Evolutionary conservation across 1,140 invertebrate species (phyloP), one percentile per base, ranked within the genome.

Genomic region (Aphelinus certus): DNA sequence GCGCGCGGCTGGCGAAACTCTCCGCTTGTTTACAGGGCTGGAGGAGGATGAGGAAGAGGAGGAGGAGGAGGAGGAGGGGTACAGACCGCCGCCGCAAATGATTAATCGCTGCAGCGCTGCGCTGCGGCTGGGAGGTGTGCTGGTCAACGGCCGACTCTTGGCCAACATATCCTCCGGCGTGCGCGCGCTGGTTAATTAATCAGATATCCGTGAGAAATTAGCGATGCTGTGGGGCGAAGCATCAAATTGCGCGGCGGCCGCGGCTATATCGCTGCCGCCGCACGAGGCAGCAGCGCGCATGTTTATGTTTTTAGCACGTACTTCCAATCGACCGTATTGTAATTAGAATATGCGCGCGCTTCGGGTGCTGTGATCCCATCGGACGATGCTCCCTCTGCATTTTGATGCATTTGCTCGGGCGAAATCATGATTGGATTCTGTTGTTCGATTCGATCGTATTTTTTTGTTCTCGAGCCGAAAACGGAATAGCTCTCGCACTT

Each of bases 111-210:
- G 26, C 26, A 26, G 26, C 26, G 26, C 26, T 26, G 4, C 51
- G 51, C 51, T 53, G 51, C 51, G 51, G 51, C 9, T 9, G 9
- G 4, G 51, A 53, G 4, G 51, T 53, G 9, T 53, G 9, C 26
- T 2, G 47, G 48, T 48, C 62, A 66, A 61, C 53, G 57, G 46
- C 57, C 6, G 47, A 9, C 1, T 3, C 43, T 56, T 58, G 55
- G 51, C 66, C 55, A 45, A 46, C 3, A 10, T 60, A 43, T 53
- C 58, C 75, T 65, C 75, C 74, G 71, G 71, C 61, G 78, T 71
- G 73, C 71, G 76, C 63, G 48, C 51, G 71, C 53, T 62, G 81
- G 84, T 86, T 87, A 87, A 87, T 88, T 87, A 87, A 86, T 87
- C 85, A 86, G 87, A 88, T 88, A 87, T 84, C 84, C 79, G 71